phyloP scores from a whole-genome alignment of 2,797 vertebrate species.

The Rhinoraja longicauda region DNA sequence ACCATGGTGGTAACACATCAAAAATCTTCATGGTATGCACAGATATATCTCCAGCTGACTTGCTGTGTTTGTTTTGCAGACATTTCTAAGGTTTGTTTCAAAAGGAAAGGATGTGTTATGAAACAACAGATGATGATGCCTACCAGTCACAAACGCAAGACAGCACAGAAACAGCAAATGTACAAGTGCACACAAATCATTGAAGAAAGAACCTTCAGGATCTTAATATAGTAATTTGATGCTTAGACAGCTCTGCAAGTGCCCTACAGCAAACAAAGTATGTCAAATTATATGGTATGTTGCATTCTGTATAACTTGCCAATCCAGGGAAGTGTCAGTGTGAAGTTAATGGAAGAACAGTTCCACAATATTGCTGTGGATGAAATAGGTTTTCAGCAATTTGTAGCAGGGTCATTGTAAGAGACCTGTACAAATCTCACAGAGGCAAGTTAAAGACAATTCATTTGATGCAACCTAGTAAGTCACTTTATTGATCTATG shows the following conservation, averaged over 20 bases:
- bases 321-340: background rate
- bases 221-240: background rate
- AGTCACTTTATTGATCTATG: background rate
- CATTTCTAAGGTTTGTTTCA: background rate
- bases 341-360: background rate
- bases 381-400: constrained; percentile 11
- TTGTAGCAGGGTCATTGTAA: constrained; percentile 12
- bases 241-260: background rate
- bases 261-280: background rate
- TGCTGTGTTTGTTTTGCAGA: background rate
- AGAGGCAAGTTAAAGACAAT: background rate
- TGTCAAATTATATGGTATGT: constrained; percentile 10
- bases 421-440: background rate
- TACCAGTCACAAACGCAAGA: background rate
- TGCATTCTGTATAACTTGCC: background rate
- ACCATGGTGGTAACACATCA: background rate
- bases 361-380: background rate
- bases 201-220: constrained; percentile 6
- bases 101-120: background rate
- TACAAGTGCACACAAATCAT: background rate
- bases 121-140: background rate
- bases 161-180: background rate
- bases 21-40: background rate
- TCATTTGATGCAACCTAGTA: background rate
- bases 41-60: background rate